Base-by-base conservation (phyloP, 2,888 invertebrate genomes). In the Agrotis exclamationis region DNA sequence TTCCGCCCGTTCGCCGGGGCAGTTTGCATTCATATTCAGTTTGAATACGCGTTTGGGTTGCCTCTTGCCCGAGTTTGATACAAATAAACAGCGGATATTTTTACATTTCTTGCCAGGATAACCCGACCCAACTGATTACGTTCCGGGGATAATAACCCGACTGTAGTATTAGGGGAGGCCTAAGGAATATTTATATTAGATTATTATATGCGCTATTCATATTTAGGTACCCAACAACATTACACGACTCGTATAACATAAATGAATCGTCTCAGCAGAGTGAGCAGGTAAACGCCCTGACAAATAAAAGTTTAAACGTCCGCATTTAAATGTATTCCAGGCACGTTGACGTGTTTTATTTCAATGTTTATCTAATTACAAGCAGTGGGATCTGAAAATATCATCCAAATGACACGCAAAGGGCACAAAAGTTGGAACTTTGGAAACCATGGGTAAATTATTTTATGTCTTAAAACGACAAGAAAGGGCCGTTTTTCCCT, bases 11-110 rank as follows among this genome's bases (percentile, higher is more conserved):
- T 96, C 93, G 94, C 91, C 88, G 88, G 92, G 94, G 95, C 95
- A 95, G 95, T 96, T 96, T 96, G 95, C 95, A 96, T 96, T 96
- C 96, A 96, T 96, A 96, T 96, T 95, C 94, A 93, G 94, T 93
- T 94, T 94, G 95, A 93, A 96, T 96, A 95, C 94, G 93, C 95
- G 91, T 95, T 94, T 90, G 96, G 96, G 95, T 94, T 93, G 94
- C 95, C 93, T 94, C 92, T 93, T 92, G 91, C 92, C 92, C 91
- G 89, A 93, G 93, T 94, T 94, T 94, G 96, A 95, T 96, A 96
- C 95, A 96, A 96, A 95, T 96, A 96, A 96, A 96, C 95, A 96
- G 94, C 89, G 93, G 93, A 94, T 95, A 96, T 96, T 95, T 95
- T 95, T 95, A 95, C 94, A 95, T 96, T 94, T 94, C 94, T 95